phyloP scores from a whole-genome alignment of 2,797 vertebrate species.

The Pelodytes ibericus region DNA sequence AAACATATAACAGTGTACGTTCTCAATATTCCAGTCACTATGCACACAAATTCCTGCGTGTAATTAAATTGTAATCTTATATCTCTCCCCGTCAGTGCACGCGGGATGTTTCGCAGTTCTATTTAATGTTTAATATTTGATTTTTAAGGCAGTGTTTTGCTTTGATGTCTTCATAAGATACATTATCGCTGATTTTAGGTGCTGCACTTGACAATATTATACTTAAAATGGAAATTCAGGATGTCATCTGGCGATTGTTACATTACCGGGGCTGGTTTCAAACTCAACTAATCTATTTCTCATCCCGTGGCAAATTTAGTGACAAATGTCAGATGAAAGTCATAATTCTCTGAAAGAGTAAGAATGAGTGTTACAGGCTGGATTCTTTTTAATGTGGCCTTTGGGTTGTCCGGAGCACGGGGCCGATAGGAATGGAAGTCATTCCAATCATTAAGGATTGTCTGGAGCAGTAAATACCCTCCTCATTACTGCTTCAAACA shows the following conservation, averaged over 20 bases:
- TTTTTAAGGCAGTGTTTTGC: constrained; percentile 20
- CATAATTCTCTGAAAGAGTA: constrained; percentile 60
- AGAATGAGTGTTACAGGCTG: constrained; percentile 55
- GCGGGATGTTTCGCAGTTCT: constrained; percentile 47
- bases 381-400: constrained; percentile 57
- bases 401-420: constrained; percentile 61
- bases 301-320: constrained; percentile 62
- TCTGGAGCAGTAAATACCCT: constrained; percentile 23
- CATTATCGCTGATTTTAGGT: constrained; percentile 56
- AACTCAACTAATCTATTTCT: constrained; percentile 61
- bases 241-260: constrained; percentile 46
- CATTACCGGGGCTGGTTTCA: constrained; percentile 37
- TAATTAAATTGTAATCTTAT: constrained; percentile 52
- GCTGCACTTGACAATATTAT: constrained; percentile 55
- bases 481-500: constrained; percentile 7
- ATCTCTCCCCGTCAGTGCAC: constrained; percentile 28
- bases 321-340: constrained; percentile 61
- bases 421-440: constrained; percentile 62
- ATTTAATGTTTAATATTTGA: constrained; percentile 34
- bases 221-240: constrained; percentile 55
- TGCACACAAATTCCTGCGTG: neutral
- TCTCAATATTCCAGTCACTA: too few relatives aligned
- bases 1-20: too few relatives aligned
- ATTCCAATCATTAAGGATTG: constrained; percentile 59
- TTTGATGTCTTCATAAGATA: constrained; percentile 39